These are phyloP conservation scores for Pagrus major DNA, from an alignment of 2,113 vertebrate genomes.

Conservation along the genomic window DNA sequence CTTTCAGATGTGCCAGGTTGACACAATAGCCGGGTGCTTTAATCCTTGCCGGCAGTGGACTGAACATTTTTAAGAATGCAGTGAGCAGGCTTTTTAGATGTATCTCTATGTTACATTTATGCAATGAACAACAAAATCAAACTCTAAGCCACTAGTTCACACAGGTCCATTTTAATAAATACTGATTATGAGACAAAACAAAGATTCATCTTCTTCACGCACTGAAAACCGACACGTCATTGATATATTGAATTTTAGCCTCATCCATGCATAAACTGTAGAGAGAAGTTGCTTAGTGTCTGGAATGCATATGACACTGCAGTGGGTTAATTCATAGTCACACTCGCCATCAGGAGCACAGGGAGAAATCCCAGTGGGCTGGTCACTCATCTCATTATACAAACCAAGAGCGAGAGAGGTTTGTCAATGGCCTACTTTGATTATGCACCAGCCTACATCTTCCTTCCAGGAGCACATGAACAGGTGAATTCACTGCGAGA, in stretches of 20 bases:
- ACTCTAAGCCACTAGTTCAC: neutral
- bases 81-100: neutral
- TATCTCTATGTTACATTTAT: neutral
- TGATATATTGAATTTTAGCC: slow-evolving; percentile 10
- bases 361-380: too few species aligned
- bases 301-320: neutral
- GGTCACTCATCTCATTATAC: too few species aligned
- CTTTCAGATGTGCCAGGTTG: slow-evolving; percentile 59
- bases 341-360: too few species aligned
- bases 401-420: too few species aligned
- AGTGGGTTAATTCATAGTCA: slow-evolving; percentile 5
- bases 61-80: neutral
- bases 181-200: slow-evolving; percentile 29
- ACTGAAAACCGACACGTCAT: neutral
- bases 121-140: neutral
- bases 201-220: slow-evolving; percentile 15
- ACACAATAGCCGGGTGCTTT: slow-evolving; percentile 48
- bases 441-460: too few species aligned
- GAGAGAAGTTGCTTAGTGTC: slow-evolving; percentile 7
- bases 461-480: too few species aligned
- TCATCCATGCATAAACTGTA: neutral
- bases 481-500: too few species aligned
- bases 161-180: slow-evolving; percentile 3
- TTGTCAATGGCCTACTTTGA: too few species aligned
- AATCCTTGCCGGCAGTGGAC: slow-evolving; percentile 25